Base-by-base conservation (phyloP, 2,113 vertebrate genomes). In the Otocyon megalotis region DNA sequence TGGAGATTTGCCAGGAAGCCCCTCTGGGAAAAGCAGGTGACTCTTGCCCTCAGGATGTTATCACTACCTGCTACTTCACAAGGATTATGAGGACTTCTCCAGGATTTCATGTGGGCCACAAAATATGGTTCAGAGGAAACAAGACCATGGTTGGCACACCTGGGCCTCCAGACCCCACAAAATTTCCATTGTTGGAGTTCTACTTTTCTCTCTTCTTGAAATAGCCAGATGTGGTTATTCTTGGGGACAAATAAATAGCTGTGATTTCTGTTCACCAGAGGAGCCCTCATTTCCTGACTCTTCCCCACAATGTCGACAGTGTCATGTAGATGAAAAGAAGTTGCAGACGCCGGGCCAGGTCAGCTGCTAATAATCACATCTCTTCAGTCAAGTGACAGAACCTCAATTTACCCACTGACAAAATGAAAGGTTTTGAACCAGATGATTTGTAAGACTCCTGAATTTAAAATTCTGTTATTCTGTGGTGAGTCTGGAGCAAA, bases 131-230 rank as follows among this genome's bases (percentile, higher is more conserved):
- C 54, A 28, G 71, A 71, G 79, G 50, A 71, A 92, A 43, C 20
- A 63, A 69, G 53, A 35, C 65, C 43, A 26, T 5, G 4, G 28
- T 56, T 16, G 16, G 15, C 4, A 22, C 30, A 26, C 28, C 22
- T 19, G 53, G 72, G 76, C n/a, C 35, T 5, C 26, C 5, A 13
- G 50, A 63, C 13, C 20, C 17, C 62, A 20, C 17, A 53, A 35
- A 93, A 35, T 69, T 50, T 15, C 17, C 24, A 35, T 1, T 72
- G 92, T 53, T 30, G 7, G 16, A 88, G 77, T 65, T 74, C 72
- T 35, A 60, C 37, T 74, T 92, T 83, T 74, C 53, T 85, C 53
- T 93, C 74, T 85, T 69, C 74, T 80, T 71, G 63, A 93, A 96
- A 95, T 37, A 62, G 74, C 72, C 67, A 96, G 48, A 87, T 88